Evolutionary conservation across 1,140 invertebrate species (phyloP).

Genomic region (Drosophila repletoides): DNA sequence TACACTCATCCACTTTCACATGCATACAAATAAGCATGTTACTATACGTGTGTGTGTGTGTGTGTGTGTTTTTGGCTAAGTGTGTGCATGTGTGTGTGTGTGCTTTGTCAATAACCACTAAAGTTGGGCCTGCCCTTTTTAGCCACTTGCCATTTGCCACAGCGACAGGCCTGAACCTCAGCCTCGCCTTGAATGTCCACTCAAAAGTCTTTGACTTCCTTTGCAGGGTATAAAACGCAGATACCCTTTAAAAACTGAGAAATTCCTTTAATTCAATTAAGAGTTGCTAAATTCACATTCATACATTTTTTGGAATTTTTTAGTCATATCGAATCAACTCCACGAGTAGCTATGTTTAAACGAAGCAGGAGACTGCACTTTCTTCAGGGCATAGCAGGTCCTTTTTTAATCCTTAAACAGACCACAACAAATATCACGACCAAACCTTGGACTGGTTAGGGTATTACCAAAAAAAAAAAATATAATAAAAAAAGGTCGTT

Average conservation of each 20-base stretch:
- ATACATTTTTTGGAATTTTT: background rate
- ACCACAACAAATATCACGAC: no score
- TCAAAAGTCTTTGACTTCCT: conserved; percentile 2
- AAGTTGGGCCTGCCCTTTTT: conserved; percentile 27
- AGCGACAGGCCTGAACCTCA: no score
- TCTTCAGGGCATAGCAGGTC: no score
- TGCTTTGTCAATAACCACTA: conserved; percentile 53
- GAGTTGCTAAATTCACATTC: no score
- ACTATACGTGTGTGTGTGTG: conserved; percentile 22
- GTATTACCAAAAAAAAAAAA: conserved; percentile 12
- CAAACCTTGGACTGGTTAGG: background rate
- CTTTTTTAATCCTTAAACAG: no score
- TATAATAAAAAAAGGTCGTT: conserved; percentile 27
- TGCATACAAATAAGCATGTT: conserved; percentile 45
- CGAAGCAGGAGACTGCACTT: no score
- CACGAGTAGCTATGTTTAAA: no score
- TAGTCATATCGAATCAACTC: background rate
- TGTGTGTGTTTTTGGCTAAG: background rate
- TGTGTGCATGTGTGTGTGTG: conserved; percentile 7
- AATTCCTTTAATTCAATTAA: no score
- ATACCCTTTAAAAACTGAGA: background rate
- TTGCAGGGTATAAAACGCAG: background rate
- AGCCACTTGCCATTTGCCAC: conserved; percentile 22
- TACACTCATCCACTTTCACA: conserved; percentile 67
- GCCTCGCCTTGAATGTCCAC: background rate